Evolutionary conservation across 2,797 vertebrate species (phyloP).

Genomic region (Trematomus bernacchii): DNA sequence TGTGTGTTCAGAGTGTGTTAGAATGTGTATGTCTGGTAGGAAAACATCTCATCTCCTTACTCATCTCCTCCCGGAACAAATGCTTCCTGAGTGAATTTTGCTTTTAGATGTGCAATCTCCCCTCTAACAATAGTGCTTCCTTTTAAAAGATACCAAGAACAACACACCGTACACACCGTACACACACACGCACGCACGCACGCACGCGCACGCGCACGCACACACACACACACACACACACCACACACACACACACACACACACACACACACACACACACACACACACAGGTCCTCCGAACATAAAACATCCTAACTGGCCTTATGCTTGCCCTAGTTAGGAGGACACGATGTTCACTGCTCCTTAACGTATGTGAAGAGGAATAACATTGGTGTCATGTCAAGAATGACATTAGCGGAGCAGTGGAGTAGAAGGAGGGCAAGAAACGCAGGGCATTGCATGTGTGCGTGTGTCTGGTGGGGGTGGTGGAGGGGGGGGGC

Average conservation of each 20-base stretch:
- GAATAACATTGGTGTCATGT: conserved; percentile 70
- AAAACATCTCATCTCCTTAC: conserved; percentile 75
- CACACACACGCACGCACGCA: conserved; percentile 27
- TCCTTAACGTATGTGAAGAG: conserved; percentile 60
- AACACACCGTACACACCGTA: conserved; percentile 23
- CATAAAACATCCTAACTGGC: conserved; percentile 45
- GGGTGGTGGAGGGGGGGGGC: background rate
- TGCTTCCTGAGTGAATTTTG: conserved; percentile 81
- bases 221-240: conserved; percentile 17
- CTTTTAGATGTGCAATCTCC: conserved; percentile 69
- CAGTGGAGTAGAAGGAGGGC: conserved; percentile 77
- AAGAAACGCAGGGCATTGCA: conserved; percentile 41
- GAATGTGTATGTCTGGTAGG: conserved; percentile 27
- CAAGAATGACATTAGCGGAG: conserved; percentile 73
- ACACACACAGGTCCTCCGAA: conserved; percentile 26
- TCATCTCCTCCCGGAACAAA: conserved; percentile 80
- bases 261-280: conserved; percentile 18
- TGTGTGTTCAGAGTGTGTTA: conserved; percentile 30
- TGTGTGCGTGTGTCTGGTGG: conserved; percentile 13
- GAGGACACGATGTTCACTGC: conserved; percentile 60
- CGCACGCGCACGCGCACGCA: conserved; percentile 4
- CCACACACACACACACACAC: conserved; percentile 13
- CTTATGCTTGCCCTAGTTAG: conserved; percentile 68
- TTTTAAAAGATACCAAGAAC: conserved; percentile 64
- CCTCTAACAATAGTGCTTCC: conserved; percentile 70